Evolutionary conservation across 2,113 vertebrate species (phyloP).

Genomic region (Misgurnus mizolepis): DNA sequence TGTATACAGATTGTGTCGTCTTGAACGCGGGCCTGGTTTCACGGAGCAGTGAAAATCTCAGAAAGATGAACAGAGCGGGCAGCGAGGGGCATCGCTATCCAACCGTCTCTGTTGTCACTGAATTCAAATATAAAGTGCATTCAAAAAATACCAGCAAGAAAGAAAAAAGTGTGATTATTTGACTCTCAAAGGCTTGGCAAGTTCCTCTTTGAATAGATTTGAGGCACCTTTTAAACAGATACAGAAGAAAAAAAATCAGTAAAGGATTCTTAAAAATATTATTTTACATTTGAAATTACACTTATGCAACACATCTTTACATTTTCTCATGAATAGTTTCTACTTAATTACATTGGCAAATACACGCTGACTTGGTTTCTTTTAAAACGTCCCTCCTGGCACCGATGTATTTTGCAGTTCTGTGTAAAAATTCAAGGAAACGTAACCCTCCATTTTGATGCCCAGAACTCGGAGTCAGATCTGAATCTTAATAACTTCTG

Average conservation of each 20-base stretch:
- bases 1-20: neutral
- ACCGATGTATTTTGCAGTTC: slow-evolving; percentile 35
- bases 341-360: slow-evolving; percentile 81
- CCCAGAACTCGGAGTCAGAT: slow-evolving; percentile 57
- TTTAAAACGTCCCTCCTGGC: slow-evolving; percentile 47
- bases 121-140: slow-evolving; percentile 80
- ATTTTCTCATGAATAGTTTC: slow-evolving; percentile 80
- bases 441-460: slow-evolving; percentile 59
- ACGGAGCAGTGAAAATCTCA: neutral
- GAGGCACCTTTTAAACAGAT: slow-evolving; percentile 54
- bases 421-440: slow-evolving; percentile 50
- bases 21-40: neutral
- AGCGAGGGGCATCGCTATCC: slow-evolving; percentile 17
- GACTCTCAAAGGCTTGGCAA: slow-evolving; percentile 44
- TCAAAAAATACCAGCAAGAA: slow-evolving; percentile 62
- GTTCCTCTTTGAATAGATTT: slow-evolving; percentile 59
- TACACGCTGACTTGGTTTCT: slow-evolving; percentile 60
- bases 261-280: slow-evolving; percentile 83
- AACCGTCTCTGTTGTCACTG: slow-evolving; percentile 60
- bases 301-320: slow-evolving; percentile 86
- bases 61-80: slow-evolving; percentile 23
- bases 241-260: slow-evolving; percentile 39
- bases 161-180: slow-evolving; percentile 43
- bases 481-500: slow-evolving; percentile 35
- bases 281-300: slow-evolving; percentile 90